These are phyloP conservation scores for Lepidurus arcticus DNA, from an alignment of 1,140 invertebrate genomes.

Conservation along the genomic window DNA sequence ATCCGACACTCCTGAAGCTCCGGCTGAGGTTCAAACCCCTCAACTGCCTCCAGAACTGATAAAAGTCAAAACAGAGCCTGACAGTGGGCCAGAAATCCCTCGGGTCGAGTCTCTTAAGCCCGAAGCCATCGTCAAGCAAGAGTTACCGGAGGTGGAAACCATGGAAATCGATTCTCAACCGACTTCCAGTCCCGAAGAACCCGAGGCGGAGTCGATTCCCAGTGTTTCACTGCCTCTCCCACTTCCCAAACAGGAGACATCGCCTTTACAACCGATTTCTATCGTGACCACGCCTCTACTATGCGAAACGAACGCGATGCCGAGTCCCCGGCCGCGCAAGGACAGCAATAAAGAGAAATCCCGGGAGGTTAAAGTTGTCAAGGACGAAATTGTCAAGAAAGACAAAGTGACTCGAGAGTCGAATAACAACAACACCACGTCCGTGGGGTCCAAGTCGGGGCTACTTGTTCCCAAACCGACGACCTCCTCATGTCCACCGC, in stretches of 20 bases:
- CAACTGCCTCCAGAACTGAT: background rate
- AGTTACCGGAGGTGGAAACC: background rate
- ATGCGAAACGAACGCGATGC: background rate
- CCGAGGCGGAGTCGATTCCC: background rate
- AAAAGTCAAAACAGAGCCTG: conserved; percentile 24
- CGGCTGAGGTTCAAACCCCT: background rate
- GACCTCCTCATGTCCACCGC: background rate
- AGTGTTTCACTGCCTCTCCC: background rate
- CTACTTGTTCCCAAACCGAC: background rate
- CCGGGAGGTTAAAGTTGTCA: background rate
- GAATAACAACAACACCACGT: background rate
- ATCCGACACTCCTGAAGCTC: conserved; percentile 1
- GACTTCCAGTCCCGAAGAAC: background rate
- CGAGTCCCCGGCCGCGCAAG: background rate
- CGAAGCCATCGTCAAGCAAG: background rate
- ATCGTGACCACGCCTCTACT: background rate
- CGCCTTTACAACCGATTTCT: background rate
- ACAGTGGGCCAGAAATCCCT: background rate
- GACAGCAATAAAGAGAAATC: background rate
- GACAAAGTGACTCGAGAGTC: background rate
- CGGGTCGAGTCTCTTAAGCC: background rate
- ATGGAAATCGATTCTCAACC: background rate
- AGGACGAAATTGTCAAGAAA: background rate
- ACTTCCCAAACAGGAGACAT: background rate
- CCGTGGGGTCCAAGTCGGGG: background rate